A percentile compares a stretch with the other conserved stretches of the same genome.
phyloP scores from a whole-genome alignment of 2,113 vertebrate species.

The Natator depressus region DNA sequence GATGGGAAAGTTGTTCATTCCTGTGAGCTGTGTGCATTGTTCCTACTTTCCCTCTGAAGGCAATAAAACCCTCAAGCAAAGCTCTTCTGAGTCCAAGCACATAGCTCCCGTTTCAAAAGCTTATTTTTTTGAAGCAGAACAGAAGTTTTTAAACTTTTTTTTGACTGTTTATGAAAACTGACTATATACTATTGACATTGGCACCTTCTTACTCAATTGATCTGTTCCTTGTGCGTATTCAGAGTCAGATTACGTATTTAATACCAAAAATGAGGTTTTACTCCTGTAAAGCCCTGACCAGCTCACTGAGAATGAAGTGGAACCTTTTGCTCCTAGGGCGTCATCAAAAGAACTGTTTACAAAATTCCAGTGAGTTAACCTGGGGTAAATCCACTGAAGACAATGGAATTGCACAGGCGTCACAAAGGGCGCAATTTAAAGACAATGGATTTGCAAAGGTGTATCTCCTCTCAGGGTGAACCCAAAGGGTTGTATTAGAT shows the following conservation, averaged over 20 bases:
- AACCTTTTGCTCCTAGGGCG: background rate
- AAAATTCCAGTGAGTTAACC: background rate
- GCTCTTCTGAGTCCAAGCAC: conserved; percentile 8
- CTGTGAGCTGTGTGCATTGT: background rate
- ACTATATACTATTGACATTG: background rate
- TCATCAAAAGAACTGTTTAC: background rate
- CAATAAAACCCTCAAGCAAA: background rate
- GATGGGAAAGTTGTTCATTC: background rate
- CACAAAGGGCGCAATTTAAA: background rate
- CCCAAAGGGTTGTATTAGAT: background rate
- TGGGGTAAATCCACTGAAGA: background rate
- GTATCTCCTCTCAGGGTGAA: background rate
- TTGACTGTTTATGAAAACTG: background rate
- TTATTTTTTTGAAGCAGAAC: background rate
- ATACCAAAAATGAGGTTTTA: background rate
- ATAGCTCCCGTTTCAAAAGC: background rate
- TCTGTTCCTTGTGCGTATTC: background rate
- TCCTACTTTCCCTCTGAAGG: background rate
- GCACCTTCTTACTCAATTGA: background rate
- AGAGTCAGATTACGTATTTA: background rate
- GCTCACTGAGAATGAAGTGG: background rate
- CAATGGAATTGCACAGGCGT: background rate
- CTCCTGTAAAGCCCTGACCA: background rate
- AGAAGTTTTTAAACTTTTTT: background rate
- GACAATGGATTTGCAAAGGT: background rate